phyloP scores from a whole-genome alignment of 2,797 vertebrate species.

The Siniperca obscura region DNA sequence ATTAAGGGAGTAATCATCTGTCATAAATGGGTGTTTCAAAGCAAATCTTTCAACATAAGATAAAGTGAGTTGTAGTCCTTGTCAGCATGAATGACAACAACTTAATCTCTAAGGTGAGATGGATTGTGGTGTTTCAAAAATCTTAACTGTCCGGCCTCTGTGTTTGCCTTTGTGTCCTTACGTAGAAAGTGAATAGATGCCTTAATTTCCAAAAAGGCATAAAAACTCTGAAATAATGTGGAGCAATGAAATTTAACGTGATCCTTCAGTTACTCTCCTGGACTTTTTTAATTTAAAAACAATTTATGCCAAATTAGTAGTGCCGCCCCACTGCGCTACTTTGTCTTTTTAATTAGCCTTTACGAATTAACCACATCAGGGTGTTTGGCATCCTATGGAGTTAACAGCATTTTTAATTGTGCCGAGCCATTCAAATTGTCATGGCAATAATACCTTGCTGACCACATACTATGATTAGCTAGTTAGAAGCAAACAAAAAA shows the following conservation, averaged over 20 bases:
- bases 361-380: conserved; percentile 19
- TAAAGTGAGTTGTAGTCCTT: conserved; percentile 3
- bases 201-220: neutral
- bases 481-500: neutral
- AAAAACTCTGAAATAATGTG: conserved; percentile 7
- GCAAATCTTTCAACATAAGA: conserved; percentile 15
- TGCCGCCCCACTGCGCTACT: conserved; percentile 15
- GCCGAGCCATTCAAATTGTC: neutral
- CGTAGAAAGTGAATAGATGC: neutral
- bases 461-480: neutral
- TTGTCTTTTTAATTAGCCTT: conserved; percentile 34
- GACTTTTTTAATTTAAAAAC: conserved; percentile 1
- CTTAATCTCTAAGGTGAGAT: conserved; percentile 4
- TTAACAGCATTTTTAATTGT: conserved; percentile 11
- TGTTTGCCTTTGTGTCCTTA: too few species aligned
- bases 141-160: neutral
- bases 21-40: conserved; percentile 25
- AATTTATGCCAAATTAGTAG: conserved; percentile 15
- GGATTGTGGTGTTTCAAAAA: neutral
- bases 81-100: conserved; percentile 19
- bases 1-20: conserved; percentile 45
- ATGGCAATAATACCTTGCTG: neutral
- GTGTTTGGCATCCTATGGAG: conserved; percentile 16
- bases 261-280: neutral
- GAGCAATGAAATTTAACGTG: neutral